Conservation (phyloP, 2,888 invertebrate species). For the Pharmacophagus antenor region DNA sequence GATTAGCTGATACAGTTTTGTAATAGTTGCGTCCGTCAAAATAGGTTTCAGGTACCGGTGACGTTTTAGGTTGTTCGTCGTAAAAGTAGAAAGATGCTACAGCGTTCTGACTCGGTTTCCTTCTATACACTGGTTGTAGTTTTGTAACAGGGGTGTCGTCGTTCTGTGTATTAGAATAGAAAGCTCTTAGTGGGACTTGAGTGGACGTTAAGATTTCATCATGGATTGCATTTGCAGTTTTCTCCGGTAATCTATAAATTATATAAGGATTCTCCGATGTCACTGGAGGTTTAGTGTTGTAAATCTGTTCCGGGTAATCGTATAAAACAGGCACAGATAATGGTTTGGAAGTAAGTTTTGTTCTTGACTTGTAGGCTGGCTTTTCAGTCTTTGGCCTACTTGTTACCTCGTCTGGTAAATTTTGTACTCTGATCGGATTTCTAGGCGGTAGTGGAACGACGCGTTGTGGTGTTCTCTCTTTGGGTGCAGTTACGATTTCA, state of each 20-base stretch:
- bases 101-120: conserved; percentile 67
- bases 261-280: conserved; percentile 75
- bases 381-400: conserved; percentile 70
- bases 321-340: conserved; percentile 73
- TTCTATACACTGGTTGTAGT: conserved; percentile 72
- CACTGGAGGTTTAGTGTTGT: conserved; percentile 66
- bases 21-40: conserved; percentile 74
- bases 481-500: conserved; percentile 65
- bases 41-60: conserved; percentile 78
- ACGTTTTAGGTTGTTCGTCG: conserved; percentile 82
- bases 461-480: conserved; percentile 63
- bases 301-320: conserved; percentile 69
- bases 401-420: conserved; percentile 61
- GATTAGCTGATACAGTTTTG: conserved; percentile 58
- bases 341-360: conserved; percentile 75
- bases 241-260: conserved; percentile 74
- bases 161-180: conserved; percentile 80
- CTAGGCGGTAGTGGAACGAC: conserved; percentile 59
- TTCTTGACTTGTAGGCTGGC: conserved; percentile 68
- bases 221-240: conserved; percentile 51
- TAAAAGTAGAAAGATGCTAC: conserved; percentile 85
- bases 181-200: conserved; percentile 82
- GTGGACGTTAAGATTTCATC: conserved; percentile 79
- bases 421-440: conserved; percentile 68
- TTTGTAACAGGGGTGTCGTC: conserved; percentile 78